phyloP scores from a whole-genome alignment of 1,140 invertebrate genomes.

The Dufourea novaeangliae region DNA sequence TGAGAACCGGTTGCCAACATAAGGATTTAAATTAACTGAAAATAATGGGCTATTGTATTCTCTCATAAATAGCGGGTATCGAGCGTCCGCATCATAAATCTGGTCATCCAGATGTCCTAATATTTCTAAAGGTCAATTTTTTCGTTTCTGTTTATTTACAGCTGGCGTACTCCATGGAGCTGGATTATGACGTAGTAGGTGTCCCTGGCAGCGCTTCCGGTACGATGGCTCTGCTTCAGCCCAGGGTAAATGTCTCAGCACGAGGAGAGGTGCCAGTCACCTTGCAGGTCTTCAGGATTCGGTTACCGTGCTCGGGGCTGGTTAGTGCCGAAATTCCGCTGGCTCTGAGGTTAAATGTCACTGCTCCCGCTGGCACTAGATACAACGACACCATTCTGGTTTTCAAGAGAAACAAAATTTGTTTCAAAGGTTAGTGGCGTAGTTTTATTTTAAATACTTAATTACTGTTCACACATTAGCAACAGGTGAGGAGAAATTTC shows the following conservation, averaged over 20 bases:
- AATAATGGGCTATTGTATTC: no score
- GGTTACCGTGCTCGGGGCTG: conserved; percentile 89
- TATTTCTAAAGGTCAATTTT: conserved; percentile 12
- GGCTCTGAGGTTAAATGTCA: conserved; percentile 89
- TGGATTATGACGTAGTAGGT: conserved; percentile 88
- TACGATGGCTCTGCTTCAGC: conserved; percentile 85
- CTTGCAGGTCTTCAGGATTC: conserved; percentile 89
- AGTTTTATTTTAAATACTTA: no score
- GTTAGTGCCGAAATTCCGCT: conserved; percentile 89
- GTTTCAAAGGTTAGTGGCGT: conserved; percentile 87
- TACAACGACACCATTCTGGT: conserved; percentile 89
- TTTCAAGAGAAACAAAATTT: conserved; percentile 93
- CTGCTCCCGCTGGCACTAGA: conserved; percentile 82
- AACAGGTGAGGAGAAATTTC: no score
- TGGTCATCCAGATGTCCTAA: no score
- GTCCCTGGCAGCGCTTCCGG: conserved; percentile 74
- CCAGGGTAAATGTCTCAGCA: conserved; percentile 90
- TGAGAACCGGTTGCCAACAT: no score
- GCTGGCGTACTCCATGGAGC: conserved; percentile 89
- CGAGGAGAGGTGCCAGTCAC: conserved; percentile 88
- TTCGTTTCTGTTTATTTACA: conserved; percentile 73
- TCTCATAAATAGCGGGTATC: no score
- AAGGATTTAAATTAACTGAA: no score
- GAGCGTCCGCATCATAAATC: no score
- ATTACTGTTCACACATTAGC: no score